These are phyloP conservation scores for Urophycis tenuis DNA, from an alignment of 2,797 vertebrate genomes.

Conservation along the genomic window DNA sequence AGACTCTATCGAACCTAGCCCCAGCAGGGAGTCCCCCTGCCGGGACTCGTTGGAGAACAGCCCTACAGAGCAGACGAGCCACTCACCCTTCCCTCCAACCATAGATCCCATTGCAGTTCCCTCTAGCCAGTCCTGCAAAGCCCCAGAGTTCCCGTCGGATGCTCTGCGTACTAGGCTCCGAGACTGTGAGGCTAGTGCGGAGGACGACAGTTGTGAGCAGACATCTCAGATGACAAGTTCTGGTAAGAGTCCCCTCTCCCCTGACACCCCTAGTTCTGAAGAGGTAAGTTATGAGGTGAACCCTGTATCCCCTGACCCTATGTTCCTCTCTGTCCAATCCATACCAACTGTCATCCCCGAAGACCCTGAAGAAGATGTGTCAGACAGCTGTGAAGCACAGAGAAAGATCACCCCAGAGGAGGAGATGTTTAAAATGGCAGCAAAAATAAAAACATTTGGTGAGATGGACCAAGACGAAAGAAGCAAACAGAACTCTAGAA, in stretches of 20 bases:
- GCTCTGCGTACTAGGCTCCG: constrained; percentile 81
- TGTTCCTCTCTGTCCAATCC: constrained; percentile 69
- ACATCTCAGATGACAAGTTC: constrained; percentile 95
- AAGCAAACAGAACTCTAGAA: constrained; percentile 81
- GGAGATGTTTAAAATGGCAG: constrained; percentile 99
- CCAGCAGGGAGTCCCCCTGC: constrained; percentile 91
- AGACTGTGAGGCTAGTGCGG: constrained; percentile 86
- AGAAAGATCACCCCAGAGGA: constrained; percentile 92
- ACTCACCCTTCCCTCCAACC: constrained; percentile 61
- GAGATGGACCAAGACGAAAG: constrained; percentile 93
- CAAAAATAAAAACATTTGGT: constrained; percentile 97
- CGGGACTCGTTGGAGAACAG: constrained; percentile 93
- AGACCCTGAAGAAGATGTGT: constrained; percentile 80
- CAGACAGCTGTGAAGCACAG: constrained; percentile 76
- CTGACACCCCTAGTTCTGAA: constrained; percentile 92
- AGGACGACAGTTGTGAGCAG: constrained; percentile 94
- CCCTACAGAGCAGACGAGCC: constrained; percentile 80
- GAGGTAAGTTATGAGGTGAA: constrained; percentile 98
- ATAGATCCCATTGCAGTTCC: constrained; percentile 61
- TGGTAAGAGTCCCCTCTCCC: constrained; percentile 92
- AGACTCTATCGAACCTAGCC: constrained; percentile 97
- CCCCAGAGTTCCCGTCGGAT: constrained; percentile 75
- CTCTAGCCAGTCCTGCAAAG: constrained; percentile 71
- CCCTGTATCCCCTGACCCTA: constrained; percentile 78
- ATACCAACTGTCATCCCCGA: constrained; percentile 84